Percentiles rank a stretch among this genome's conserved stretches.
Conservation (phyloP, 2,888 invertebrate genomes). For the Mactromeris polynyma region DNA sequence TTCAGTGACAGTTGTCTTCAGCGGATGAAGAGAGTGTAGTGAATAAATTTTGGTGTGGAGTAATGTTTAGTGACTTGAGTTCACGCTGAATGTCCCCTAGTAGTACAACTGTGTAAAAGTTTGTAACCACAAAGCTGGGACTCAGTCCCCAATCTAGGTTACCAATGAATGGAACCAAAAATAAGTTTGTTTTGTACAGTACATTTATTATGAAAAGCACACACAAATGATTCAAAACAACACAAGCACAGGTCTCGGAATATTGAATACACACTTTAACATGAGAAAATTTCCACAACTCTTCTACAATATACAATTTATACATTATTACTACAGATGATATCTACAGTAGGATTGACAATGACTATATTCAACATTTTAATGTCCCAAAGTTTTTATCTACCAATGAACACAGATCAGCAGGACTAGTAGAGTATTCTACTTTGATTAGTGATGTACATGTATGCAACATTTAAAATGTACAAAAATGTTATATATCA, state of each 20-base stretch:
- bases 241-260: background rate
- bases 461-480: background rate
- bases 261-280: background rate
- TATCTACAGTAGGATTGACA: background rate
- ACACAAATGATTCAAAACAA: slow-evolving; percentile 8
- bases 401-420: background rate
- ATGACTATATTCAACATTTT: background rate
- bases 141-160: background rate
- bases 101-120: too few relatives aligned
- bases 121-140: background rate
- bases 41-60: too few relatives aligned
- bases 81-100: too few relatives aligned
- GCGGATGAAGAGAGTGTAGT: too few relatives aligned
- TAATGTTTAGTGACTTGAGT: too few relatives aligned
- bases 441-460: background rate
- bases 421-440: background rate
- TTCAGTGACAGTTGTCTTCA: too few relatives aligned
- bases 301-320: background rate
- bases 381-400: background rate
- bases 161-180: background rate
- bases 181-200: background rate
- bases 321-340: background rate
- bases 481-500: background rate
- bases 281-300: background rate
- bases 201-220: slow-evolving; percentile 14